Base-by-base conservation (phyloP, 2,888 invertebrate genomes). In the Eudemis profundana region DNA sequence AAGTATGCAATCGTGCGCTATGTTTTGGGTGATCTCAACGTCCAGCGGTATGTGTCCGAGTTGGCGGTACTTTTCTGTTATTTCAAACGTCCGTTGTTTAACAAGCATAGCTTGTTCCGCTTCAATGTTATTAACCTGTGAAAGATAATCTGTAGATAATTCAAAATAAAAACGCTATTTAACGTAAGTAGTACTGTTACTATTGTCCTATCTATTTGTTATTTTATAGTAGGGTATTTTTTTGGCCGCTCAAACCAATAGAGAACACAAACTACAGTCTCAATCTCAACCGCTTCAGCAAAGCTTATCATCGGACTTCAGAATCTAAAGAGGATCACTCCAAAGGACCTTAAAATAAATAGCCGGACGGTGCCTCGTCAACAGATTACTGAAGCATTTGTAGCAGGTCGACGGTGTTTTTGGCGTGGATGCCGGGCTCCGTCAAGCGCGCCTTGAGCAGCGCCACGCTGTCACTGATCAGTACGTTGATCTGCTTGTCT, bases 391-490 rank as follows among this genome's bases (percentile, higher is more conserved):
- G n/a, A n/a, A n/a, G n/a, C n/a, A n/a, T n/a, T n/a, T n/a, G n/a
- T n/a, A 97, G 92, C 64, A 97, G 91, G 86, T 97, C 97, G 61
- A 96, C 96, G 0, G 97, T 97, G 68, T 96, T 96, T 61, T 94
- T 95, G 15, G 97, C 97, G 86, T 96, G 96, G 69, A 98, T 97
- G 68, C 97, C 97, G 73, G 98, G 93, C 89, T 98, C 98, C 75
- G 95, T 96, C 95, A 98, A 97, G 69, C 98, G 94, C 47, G 96
- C 95, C 85, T 98, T 97, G 42, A 98, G 91, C 72, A 98, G 90
- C 27, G 96, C 96, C 14, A 98, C 97, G 79, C 98, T 98, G 84
- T 98, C 98, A 76, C 97, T 96, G 71, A 98, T 97, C 69, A 99
- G 91, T 67, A 97, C 96, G 83, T 96, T 96, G 70, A 98, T 98